These are phyloP conservation scores for Heterocephalus glaber DNA, from an alignment of 2,113 vertebrate genomes.

Conservation along the genomic window DNA sequence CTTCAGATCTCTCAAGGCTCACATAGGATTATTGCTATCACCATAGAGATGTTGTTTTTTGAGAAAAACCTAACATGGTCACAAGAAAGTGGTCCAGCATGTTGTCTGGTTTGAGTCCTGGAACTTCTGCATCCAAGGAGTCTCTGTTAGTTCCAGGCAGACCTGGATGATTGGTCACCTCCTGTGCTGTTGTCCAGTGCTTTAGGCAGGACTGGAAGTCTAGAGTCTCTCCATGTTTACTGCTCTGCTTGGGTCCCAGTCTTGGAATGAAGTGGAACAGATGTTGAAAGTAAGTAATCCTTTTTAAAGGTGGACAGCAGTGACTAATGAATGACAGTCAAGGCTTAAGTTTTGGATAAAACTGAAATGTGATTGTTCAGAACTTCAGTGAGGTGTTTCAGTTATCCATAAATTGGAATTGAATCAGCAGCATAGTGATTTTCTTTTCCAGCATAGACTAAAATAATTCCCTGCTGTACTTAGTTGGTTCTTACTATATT, in stretches of 20 bases:
- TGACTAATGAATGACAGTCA: background rate
- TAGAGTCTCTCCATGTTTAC: background rate
- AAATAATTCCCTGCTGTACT: background rate
- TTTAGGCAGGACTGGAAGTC: background rate
- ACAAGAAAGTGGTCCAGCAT: background rate
- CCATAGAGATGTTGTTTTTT: background rate
- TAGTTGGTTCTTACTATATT: background rate
- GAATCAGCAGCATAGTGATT: background rate
- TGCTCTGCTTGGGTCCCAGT: background rate
- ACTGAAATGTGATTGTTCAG: background rate
- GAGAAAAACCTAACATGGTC: background rate
- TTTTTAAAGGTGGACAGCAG: background rate
- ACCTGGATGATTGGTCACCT: background rate
- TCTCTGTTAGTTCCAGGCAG: background rate
- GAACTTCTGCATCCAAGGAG: background rate
- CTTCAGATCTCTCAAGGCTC: background rate
- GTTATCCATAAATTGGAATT: background rate
- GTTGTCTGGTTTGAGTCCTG: background rate
- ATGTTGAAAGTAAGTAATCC: background rate
- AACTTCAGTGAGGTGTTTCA: background rate
- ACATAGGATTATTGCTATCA: background rate
- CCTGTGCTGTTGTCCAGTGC: background rate
- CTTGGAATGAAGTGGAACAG: background rate
- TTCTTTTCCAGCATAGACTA: background rate
- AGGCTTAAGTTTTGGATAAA: background rate